phyloP scores from a whole-genome alignment of 2,888 invertebrate genomes.

The Philereme vetulata region DNA sequence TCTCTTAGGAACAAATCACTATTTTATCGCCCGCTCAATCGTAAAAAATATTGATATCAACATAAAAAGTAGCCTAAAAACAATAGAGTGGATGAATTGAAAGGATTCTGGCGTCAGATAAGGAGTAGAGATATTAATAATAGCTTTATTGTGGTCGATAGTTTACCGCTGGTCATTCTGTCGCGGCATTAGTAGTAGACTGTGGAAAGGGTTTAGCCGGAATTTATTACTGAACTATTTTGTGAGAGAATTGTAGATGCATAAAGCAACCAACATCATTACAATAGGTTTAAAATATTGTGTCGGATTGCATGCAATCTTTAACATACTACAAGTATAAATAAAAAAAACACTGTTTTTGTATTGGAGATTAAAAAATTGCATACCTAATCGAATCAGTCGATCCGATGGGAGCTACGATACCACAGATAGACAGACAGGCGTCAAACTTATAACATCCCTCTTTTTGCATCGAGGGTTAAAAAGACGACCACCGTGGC shows the following conservation, averaged over 20 bases:
- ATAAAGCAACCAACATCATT: neutral
- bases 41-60: constrained; percentile 82
- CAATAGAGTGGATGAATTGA: constrained; percentile 81
- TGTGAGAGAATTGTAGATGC: neutral
- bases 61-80: constrained; percentile 80
- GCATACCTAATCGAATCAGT: too few relatives aligned
- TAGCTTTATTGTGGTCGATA: constrained; percentile 65
- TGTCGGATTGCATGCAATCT: too few relatives aligned
- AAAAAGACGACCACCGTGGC: too few relatives aligned
- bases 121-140: constrained; percentile 77
- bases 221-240: constrained; percentile 12
- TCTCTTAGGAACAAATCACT: constrained; percentile 80
- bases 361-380: too few relatives aligned
- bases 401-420: too few relatives aligned
- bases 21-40: constrained; percentile 78
- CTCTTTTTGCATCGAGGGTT: too few relatives aligned
- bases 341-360: too few relatives aligned
- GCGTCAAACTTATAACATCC: too few relatives aligned
- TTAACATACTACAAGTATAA: too few relatives aligned
- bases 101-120: constrained; percentile 79
- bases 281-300: too few relatives aligned
- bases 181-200: constrained; percentile 52
- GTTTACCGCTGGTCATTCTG: constrained; percentile 59
- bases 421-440: too few relatives aligned
- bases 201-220: constrained; percentile 26